Conservation (phyloP, 2,888 invertebrate species). For the Cancer borealis region DNA sequence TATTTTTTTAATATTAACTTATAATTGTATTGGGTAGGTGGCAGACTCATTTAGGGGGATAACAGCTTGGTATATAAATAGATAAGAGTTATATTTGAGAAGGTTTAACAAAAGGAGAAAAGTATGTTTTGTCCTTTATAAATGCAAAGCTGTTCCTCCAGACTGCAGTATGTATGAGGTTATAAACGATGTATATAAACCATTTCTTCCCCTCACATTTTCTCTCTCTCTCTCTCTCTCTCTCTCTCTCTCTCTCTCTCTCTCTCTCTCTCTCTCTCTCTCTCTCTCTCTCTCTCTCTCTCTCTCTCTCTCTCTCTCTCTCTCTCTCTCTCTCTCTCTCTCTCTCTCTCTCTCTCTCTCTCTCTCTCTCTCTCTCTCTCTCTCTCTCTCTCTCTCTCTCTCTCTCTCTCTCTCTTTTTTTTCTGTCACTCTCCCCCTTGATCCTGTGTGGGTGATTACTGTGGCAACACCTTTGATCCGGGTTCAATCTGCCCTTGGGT, state of each 20-base stretch:
- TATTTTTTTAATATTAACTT: not conserved
- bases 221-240: conserved; percentile 3
- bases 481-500: not conserved
- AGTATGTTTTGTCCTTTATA: not conserved
- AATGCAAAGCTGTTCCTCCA: not conserved
- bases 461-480: not conserved
- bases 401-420: not conserved
- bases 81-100: no score
- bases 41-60: no score
- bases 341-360: not conserved
- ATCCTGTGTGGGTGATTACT: not conserved
- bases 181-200: not conserved
- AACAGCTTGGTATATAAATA: no score
- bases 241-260: not conserved
- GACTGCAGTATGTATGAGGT: not conserved
- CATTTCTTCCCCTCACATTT: not conserved
- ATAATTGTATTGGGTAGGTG: not conserved
- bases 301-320: conserved; percentile 15
- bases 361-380: not conserved
- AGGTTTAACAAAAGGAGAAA: no score
- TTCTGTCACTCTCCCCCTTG: not conserved
- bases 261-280: conserved; percentile 18
- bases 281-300: not conserved
- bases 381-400: not conserved
- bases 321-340: not conserved